Base-by-base conservation (phyloP, 2,113 vertebrate genomes). In the Orycteropus afer region DNA sequence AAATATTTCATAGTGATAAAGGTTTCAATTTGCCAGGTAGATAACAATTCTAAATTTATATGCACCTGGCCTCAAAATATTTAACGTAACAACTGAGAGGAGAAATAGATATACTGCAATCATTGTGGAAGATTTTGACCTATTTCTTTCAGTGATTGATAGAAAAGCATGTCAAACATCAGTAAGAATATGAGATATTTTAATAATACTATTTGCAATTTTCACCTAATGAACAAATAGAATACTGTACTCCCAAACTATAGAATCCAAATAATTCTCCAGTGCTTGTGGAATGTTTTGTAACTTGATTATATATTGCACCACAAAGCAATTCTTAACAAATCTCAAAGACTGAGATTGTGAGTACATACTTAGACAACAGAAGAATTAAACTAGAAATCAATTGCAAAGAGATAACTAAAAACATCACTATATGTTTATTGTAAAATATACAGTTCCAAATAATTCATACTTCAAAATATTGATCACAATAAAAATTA, bases 1-100 rank as follows among this genome's bases (percentile, higher is more conserved):
- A 93, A 73, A 65, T 13, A 37, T 53, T 88, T 97, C 92, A 53
- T 71, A 78, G n/a, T 59, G 65, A 90, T 77, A 18, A 53, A 71
- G 22, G 32, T 77, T 94, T 90, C 27, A 77, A 20, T 80, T 73
- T 34, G 67, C 22, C n/a, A 7, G 29, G 65, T 47, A 93, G 61
- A 93, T 87, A 87, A 45, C 17, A 94, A 96, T 86, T 93, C 27
- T 91, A 86, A 96, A 94, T 61, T 49, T 45, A 74, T 85, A 83
- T 17, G 42, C 67, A 93, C 22, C 86, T 45, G 67, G 17, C 63
- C 67, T 89, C 78, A 89, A 92, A 92, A 86, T 63, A 80, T 42
- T 86, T 89, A 91, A 61, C 45, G 42, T 63, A 93, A 71, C 57
- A 93, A 71, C 20, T 65, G 59, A 79, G 40, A 84, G 10, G 51